phyloP scores from a whole-genome alignment of 2,888 invertebrate genomes.

The Pecten maximus region DNA sequence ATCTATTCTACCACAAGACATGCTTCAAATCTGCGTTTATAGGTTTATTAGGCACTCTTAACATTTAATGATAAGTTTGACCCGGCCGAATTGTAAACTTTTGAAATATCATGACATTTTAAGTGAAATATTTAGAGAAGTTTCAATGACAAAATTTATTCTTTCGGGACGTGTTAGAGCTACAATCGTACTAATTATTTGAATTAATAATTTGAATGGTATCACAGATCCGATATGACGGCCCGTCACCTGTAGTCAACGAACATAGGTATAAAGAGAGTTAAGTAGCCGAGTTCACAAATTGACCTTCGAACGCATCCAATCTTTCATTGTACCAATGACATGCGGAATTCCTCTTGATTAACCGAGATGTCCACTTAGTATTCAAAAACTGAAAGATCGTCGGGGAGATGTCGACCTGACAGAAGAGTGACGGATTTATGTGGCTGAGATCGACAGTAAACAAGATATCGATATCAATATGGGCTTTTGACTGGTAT shows the following conservation, averaged over 20 bases:
- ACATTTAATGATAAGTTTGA: background rate
- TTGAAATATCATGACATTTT: conserved; percentile 29
- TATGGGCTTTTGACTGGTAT: background rate
- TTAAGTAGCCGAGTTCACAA: conserved; percentile 20
- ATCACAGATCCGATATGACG: background rate
- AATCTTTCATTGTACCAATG: conserved; percentile 29
- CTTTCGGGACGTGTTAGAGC: background rate
- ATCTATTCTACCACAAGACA: background rate
- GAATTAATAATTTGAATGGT: background rate
- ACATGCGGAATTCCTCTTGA: background rate
- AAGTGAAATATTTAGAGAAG: background rate
- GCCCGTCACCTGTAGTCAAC: background rate
- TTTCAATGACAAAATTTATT: conserved; percentile 23
- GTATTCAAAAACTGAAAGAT: conserved; percentile 37
- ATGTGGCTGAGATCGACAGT: background rate
- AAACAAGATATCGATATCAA: background rate
- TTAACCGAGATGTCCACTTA: conserved; percentile 17
- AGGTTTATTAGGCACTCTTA: background rate
- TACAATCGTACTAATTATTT: background rate
- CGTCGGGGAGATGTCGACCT: background rate
- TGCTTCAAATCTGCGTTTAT: background rate
- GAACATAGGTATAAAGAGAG: background rate
- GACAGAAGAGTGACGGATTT: background rate
- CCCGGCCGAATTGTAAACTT: background rate
- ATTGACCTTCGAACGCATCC: background rate